A percentile compares a stretch with the other conserved stretches of the same genome.
Conservation (phyloP, 2,797 vertebrate genomes). For the Syncerus caffer region DNA sequence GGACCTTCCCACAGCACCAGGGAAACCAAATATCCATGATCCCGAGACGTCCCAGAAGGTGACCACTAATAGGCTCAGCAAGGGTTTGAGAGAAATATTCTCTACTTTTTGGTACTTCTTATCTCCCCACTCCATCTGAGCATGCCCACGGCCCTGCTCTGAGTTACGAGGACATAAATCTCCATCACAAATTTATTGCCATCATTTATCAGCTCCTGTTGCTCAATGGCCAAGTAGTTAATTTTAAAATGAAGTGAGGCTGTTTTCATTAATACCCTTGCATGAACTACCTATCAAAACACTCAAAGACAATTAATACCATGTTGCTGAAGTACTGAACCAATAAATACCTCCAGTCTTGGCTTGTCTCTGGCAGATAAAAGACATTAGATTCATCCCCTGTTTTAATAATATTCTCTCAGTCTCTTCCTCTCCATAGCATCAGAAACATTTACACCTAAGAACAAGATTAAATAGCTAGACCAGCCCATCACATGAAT, state of each 20-base stretch:
- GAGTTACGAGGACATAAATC: slow-evolving; percentile 79
- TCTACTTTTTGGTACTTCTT: slow-evolving; percentile 50
- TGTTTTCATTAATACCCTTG: slow-evolving; percentile 86
- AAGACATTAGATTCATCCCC: slow-evolving; percentile 44
- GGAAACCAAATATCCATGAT: neutral
- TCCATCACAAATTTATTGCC: slow-evolving; percentile 82
- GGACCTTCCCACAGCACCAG: too few species aligned
- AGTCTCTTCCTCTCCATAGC: slow-evolving; percentile 44
- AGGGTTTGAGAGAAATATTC: slow-evolving; percentile 44
- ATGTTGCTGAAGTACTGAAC: slow-evolving; percentile 76
- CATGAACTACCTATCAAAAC: slow-evolving; percentile 84
- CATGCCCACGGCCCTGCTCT: neutral
- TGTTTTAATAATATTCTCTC: slow-evolving; percentile 53
- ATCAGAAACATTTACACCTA: slow-evolving; percentile 50
- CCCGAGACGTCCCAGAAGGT: neutral
- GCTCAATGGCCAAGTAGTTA: slow-evolving; percentile 83
- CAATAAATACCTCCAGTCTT: slow-evolving; percentile 80
- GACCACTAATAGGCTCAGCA: neutral
- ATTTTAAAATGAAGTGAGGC: slow-evolving; percentile 85
- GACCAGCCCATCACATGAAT: slow-evolving; percentile 34
- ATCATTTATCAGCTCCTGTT: slow-evolving; percentile 83
- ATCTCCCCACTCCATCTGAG: slow-evolving; percentile 56
- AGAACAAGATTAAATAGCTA: slow-evolving; percentile 55
- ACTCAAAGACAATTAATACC: slow-evolving; percentile 82
- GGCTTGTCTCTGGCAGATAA: slow-evolving; percentile 74